Conservation (phyloP, 2,888 invertebrate species). For the Drosophila maculinotata region DNA sequence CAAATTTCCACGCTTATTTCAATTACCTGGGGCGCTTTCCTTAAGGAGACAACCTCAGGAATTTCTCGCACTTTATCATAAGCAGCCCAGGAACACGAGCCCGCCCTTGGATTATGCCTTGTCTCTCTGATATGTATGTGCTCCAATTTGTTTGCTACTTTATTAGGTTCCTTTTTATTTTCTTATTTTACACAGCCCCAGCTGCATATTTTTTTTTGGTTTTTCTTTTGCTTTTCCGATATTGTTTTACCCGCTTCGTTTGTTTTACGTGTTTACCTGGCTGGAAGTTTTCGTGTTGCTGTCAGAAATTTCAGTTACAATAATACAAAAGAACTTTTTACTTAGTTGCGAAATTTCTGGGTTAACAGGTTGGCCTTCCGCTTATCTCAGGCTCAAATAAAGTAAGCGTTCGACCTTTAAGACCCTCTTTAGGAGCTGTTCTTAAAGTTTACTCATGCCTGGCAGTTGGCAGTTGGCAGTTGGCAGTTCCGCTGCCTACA, state of each 20-base stretch:
- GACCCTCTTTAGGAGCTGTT: slow-evolving; percentile 36
- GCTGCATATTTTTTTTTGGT: slow-evolving; percentile 39
- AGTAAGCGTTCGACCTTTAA: slow-evolving; percentile 10
- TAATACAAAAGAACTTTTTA: slow-evolving; percentile 69
- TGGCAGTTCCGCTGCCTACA: slow-evolving; percentile 9
- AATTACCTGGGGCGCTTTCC: slow-evolving; percentile 61
- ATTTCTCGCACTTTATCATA: slow-evolving; percentile 76
- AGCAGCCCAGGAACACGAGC: slow-evolving; percentile 28
- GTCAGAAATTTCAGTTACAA: slow-evolving; percentile 72
- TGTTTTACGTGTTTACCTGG: slow-evolving; percentile 65
- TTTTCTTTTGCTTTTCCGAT: slow-evolving; percentile 44
- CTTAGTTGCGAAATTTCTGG: slow-evolving; percentile 48
- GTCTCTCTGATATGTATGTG: slow-evolving; percentile 70
- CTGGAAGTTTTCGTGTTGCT: slow-evolving; percentile 50
- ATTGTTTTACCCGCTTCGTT: slow-evolving; percentile 72
- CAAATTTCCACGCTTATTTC: slow-evolving; percentile 77
- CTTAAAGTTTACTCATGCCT: slow-evolving; percentile 15
- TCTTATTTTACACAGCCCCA: slow-evolving; percentile 33
- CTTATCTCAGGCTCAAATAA: slow-evolving; percentile 10
- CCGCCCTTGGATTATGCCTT: slow-evolving; percentile 61
- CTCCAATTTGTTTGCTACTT: slow-evolving; percentile 74
- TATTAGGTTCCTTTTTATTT: slow-evolving; percentile 57
- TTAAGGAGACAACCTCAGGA: slow-evolving; percentile 57
- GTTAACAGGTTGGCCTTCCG: slow-evolving; percentile 67
- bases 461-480: slow-evolving; percentile 5